Conservation (phyloP, 2,888 invertebrate species). For the Eucriotettix oculatus region DNA sequence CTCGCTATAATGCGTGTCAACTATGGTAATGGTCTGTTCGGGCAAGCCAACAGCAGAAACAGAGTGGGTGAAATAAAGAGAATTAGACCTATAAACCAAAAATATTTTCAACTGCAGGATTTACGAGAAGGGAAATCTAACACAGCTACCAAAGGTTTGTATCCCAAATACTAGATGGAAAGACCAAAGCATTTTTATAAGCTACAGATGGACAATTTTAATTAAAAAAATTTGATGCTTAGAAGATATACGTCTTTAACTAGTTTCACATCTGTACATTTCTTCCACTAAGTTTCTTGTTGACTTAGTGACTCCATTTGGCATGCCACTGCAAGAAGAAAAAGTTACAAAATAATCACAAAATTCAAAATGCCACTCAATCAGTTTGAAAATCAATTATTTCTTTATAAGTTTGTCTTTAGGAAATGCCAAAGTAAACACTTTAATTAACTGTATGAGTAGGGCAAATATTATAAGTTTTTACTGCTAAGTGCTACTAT, state of each 20-base stretch:
- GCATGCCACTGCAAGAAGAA: slow-evolving; percentile 12
- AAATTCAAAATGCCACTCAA: too few species aligned
- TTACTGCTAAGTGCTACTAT: too few species aligned
- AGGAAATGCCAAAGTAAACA: too few species aligned
- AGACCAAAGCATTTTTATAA: slow-evolving; percentile 10
- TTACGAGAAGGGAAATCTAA: slow-evolving; percentile 10
- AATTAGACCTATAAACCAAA: slow-evolving; percentile 9
- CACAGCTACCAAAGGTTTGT: slow-evolving; percentile 11
- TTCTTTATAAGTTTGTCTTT: too few species aligned
- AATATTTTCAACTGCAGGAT: slow-evolving; percentile 9
- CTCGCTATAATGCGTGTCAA: slow-evolving; percentile 8
- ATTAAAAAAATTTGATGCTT: slow-evolving; percentile 9
- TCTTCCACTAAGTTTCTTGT: slow-evolving; percentile 6
- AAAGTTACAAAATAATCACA: not conserved
- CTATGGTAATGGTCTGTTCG: slow-evolving; percentile 6
- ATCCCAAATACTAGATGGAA: slow-evolving; percentile 11
- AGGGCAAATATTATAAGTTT: too few species aligned
- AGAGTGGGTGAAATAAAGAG: slow-evolving; percentile 3
- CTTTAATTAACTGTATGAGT: too few species aligned
- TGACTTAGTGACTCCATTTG: slow-evolving; percentile 13
- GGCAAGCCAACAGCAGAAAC: slow-evolving; percentile 10
- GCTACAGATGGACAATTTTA: slow-evolving; percentile 12
- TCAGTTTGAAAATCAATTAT: too few species aligned
- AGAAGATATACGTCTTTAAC: slow-evolving; percentile 11
- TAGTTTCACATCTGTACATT: slow-evolving; percentile 8